Evolutionary conservation across 2,113 vertebrate genomes (phyloP), one percentile per base, ranked within the genome.

Genomic region (Sigmodon hispidus): DNA sequence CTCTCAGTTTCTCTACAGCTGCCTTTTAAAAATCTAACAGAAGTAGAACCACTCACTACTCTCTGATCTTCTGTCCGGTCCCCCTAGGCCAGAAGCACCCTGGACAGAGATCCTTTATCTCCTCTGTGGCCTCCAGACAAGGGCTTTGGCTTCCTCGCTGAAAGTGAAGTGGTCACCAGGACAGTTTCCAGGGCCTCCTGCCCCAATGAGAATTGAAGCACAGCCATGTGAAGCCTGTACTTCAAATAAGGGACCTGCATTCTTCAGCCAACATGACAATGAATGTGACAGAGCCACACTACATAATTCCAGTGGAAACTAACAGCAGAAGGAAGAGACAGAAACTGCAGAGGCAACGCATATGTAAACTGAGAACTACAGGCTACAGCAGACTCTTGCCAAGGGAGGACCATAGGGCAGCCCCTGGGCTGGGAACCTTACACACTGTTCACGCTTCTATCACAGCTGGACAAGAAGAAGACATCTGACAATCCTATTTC

Each of bases 261-360:
- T 89, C 59, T 26, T 22, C 7, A 34, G 31, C 22, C 36, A 57
- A 48, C 0, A 19, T 0, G 9, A 57, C 0, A 2, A 9, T 0
- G 7, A 43, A 43, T 12, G 26, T 17, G n/a, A 31, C 16, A 3
- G 3, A 43, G 13, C 8, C 0, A 36, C 26, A 24, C 10, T 0
- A 1, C 7, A 0, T 7, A 0, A 1, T 4, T 63, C 5, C 34
- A 8, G 24, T 36, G 9, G 43, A 63, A 50, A 12, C 50, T 24
- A 36, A 70, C 26, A 43, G 12, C 0, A 1, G 52, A 40, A 45
- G 31, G 57, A 55, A 16, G 15, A 59, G 11, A 72, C 6, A 15
- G 79, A 22, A 48, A 24, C 57, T 0, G 8, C 2, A 29, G 15
- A 61, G 9, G 7, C 77, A 63, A 61, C 31, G 67, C 75, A 40